phyloP scores from a whole-genome alignment of 2,113 vertebrate genomes.

The Scomber colias region DNA sequence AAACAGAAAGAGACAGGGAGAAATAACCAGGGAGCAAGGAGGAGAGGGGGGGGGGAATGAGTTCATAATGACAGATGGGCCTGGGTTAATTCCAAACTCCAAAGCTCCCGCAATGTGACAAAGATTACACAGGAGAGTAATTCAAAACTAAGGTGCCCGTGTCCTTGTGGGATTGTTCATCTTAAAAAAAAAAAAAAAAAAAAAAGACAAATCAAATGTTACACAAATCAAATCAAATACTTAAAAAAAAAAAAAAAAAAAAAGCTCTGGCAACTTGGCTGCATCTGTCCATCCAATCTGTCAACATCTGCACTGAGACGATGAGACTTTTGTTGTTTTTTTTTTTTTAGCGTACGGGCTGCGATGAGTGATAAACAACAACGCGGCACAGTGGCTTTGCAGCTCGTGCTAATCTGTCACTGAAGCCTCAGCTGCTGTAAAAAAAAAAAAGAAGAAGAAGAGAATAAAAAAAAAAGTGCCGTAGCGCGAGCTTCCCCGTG shows the following conservation, averaged over 20 bases:
- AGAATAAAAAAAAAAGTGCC: not conserved
- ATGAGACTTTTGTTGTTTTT: not conserved
- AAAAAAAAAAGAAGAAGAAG: not conserved
- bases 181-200: not conserved
- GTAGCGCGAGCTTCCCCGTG: constrained; percentile 17
- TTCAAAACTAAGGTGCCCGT: constrained; percentile 10
- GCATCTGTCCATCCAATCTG: not conserved
- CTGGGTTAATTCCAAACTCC: constrained; percentile 57
- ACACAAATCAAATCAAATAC: not conserved
- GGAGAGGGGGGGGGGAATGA: constrained; percentile 34
- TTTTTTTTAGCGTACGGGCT: too few relatives aligned
- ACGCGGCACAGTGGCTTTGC: constrained; percentile 26
- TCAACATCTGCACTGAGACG: not conserved
- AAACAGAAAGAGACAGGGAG: constrained; percentile 14
- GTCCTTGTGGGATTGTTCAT: constrained; percentile 9
- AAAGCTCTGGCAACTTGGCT: not conserved
- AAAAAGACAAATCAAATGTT: not conserved
- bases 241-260: not conserved
- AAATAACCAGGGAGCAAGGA: not conserved
- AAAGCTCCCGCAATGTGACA: constrained; percentile 61
- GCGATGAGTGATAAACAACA: constrained; percentile 29
- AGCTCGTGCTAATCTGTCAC: constrained; percentile 50
- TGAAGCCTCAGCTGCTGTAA: constrained; percentile 26
- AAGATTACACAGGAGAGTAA: constrained; percentile 55
- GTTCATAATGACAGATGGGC: constrained; percentile 72